Base-by-base conservation (phyloP, 2,113 vertebrate species). In the Kobus ellipsiprymnus region DNA sequence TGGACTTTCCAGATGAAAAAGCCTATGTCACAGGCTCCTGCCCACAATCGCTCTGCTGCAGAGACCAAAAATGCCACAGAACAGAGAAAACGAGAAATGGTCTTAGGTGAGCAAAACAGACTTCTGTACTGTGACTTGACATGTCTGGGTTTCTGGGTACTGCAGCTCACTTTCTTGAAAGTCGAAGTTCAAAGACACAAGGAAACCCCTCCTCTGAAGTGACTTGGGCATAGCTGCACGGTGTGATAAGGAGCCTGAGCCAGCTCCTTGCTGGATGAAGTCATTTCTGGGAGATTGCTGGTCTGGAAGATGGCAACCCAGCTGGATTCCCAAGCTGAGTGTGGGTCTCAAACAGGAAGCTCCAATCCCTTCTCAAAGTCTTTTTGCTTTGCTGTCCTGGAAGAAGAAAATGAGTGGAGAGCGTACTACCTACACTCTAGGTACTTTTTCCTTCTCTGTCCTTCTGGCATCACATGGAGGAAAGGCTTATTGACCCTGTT, bases 341-440 rank as follows among this genome's bases (percentile, higher is more conserved):
- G 16, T 1, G 4, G 21, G 13, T 21, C 36, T 85, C 33, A 9
- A 11, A 19, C 33, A 83, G 60, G 11, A 36, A 1, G 10, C 0
- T 0, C 7, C 29, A 29, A 14, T 5, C 13, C 52, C 30, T 83
- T 10, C 36, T 13, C 33, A 9, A 25, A 8, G 16, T 33, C 40
- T 54, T 78, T 81, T 60, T 9, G 2, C 11, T 25, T 50, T 59
- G 44, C 67, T 13, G 46, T 13, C 55, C 59, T 11, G 7, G 27
- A 40, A 27, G 36, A 55, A 85, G 13, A 52, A 59, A 40, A 48
- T 0, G 29, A 44, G n/a, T 2, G 19, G 27, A 29, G 2, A 30
- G 19, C 11, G 0, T 0, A 30, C 11, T 5, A 1, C 17, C 16
- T 4, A 25, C 4, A 29, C 10, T 7, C n/a, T 2, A 33, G 59